A percentile compares a stretch with the other conserved stretches of the same genome.
Evolutionary conservation across 2,888 invertebrate genomes (phyloP).

Genomic region (Plebejus anna): DNA sequence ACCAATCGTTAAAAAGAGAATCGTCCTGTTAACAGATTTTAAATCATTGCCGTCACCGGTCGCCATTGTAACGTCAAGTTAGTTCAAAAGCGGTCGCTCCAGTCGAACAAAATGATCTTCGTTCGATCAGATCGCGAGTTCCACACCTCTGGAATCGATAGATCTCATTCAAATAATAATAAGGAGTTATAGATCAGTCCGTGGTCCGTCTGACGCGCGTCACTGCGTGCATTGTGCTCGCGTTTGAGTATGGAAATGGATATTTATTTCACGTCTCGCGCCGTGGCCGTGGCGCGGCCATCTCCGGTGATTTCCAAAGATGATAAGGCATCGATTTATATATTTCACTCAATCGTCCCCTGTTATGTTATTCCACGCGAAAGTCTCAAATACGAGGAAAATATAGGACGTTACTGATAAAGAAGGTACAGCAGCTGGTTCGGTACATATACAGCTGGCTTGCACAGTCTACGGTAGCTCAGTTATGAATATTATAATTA

Average conservation of each 20-base stretch:
- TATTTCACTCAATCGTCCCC: conserved; percentile 73
- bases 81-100: conserved; percentile 76
- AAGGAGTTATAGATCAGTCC: conserved; percentile 77
- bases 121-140: conserved; percentile 67
- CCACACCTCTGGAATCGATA: conserved; percentile 77
- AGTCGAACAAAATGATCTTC: conserved; percentile 78
- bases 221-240: conserved; percentile 52
- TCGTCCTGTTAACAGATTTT: conserved; percentile 80
- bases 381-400: conserved; percentile 14
- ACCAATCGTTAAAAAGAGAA: conserved; percentile 79
- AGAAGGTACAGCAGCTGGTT: neutral
- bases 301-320: conserved; percentile 70
- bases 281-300: conserved; percentile 47
- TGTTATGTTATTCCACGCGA: conserved; percentile 57
- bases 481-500: neutral
- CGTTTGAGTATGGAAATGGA: conserved; percentile 75
- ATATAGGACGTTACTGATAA: neutral
- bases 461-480: neutral
- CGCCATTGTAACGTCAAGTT: conserved; percentile 78
- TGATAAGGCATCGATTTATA: conserved; percentile 77
- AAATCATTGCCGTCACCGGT: conserved; percentile 77
- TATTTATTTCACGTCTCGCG: conserved; percentile 71
- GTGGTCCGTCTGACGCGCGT: conserved; percentile 45
- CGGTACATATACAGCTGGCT: neutral
- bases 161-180: conserved; percentile 80